Conservation (phyloP, 2,797 vertebrate genomes). For the Pterois miles region DNA sequence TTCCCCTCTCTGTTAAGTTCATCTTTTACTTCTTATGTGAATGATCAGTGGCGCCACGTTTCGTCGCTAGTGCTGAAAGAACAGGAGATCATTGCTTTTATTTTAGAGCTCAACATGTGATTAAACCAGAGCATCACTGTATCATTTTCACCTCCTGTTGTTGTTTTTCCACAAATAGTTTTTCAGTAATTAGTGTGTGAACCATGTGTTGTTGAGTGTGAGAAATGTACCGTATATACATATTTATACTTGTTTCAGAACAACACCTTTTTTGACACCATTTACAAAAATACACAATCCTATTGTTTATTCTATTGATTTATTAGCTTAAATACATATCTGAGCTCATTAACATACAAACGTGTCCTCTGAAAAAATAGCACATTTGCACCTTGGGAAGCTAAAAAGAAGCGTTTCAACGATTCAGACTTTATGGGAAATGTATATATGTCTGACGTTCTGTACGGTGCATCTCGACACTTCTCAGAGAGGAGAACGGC, state of each 20-base stretch:
- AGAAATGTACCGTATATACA: slow-evolving; percentile 24
- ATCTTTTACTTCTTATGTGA: background rate
- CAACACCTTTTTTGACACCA: slow-evolving; percentile 27
- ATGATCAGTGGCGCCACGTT: slow-evolving; percentile 8
- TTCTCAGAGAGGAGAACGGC: slow-evolving; percentile 65
- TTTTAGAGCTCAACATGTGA: background rate
- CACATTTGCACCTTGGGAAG: slow-evolving; percentile 46
- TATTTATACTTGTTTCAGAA: slow-evolving; percentile 27
- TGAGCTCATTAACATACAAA: slow-evolving; percentile 77
- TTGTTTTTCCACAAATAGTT: slow-evolving; percentile 14
- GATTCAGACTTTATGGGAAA: slow-evolving; percentile 44
- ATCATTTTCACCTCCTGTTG: background rate
- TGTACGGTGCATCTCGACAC: slow-evolving; percentile 52
- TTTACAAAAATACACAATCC: slow-evolving; percentile 25
- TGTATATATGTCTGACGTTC: slow-evolving; percentile 58
- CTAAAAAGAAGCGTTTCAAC: slow-evolving; percentile 2
- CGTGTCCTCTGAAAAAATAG: slow-evolving; percentile 55
- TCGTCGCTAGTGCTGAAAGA: background rate
- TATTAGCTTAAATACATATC: slow-evolving; percentile 69
- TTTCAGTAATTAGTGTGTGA: slow-evolving; percentile 9
- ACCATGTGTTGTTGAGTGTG: slow-evolving; percentile 25
- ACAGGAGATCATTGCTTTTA: background rate
- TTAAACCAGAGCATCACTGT: background rate
- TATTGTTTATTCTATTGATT: slow-evolving; percentile 55
- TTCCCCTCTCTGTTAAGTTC: background rate